Conservation (phyloP, 2,888 invertebrate genomes). For the Dexiosoma caninum region DNA sequence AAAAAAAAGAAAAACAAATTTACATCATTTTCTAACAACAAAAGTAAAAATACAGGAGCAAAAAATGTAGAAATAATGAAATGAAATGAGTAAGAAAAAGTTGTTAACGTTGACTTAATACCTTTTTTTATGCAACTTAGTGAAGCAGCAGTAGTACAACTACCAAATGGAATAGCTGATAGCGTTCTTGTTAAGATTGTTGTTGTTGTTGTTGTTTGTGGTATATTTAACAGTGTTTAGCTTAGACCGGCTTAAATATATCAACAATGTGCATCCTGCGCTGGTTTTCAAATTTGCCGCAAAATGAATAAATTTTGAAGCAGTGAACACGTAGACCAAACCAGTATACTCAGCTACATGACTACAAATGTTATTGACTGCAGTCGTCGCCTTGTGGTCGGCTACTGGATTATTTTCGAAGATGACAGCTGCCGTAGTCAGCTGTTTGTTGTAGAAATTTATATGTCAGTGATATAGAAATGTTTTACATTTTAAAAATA, state of each 20-base stretch:
- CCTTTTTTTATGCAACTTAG: constrained; percentile 51
- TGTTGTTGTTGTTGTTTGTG: constrained; percentile 21
- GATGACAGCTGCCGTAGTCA: no score
- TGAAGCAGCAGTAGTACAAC: constrained; percentile 10
- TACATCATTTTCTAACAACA: constrained; percentile 40
- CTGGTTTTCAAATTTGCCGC: constrained; percentile 27
- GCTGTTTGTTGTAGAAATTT: no score
- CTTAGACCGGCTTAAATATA: constrained; percentile 59
- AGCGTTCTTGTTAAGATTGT: background rate
- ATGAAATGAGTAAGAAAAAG: constrained; percentile 48
- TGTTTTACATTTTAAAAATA: no score
- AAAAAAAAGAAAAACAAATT: constrained; percentile 51
- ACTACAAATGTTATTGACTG: no score
- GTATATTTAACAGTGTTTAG: constrained; percentile 52
- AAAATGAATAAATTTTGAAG: constrained; percentile 44
- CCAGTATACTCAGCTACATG: no score
- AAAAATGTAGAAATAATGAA: constrained; percentile 30
- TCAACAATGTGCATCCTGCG: constrained; percentile 4
- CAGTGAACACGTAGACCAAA: no score
- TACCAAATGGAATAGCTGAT: background rate
- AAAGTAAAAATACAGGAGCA: constrained; percentile 4
- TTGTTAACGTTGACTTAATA: constrained; percentile 59
- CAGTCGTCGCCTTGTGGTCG: no score
- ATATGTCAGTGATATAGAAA: no score
- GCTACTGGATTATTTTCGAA: no score